Base-by-base conservation (phyloP, 1,140 invertebrate genomes). In the Marisa cornuarietis region DNA sequence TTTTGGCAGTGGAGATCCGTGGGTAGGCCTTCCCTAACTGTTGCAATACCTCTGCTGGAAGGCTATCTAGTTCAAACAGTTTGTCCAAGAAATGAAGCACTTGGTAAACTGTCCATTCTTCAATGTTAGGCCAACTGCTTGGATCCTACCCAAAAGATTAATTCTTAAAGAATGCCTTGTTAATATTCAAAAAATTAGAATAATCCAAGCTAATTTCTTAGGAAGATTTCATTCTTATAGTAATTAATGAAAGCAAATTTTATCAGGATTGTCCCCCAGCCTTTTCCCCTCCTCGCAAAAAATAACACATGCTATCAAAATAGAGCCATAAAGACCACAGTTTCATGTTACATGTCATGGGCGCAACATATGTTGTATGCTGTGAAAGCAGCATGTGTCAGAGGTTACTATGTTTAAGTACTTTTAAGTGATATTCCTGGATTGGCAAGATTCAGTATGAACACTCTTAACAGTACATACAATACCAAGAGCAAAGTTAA, bases 71-170 rank as follows among this genome's bases (percentile, higher is more conserved):
- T 24, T 84, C 82, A 26, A 83, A 20, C 42, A 87, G 71, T 18
- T 78, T 76, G 71, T 87, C 84, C n/a, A 87, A 68, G 65, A 86
- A 83, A 68, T 87, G 81, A 10, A 87, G 52, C 8, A 83, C 71
- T 76, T 85, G 81, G 61, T 85, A 84, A 0, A 83, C 80, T 49
- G 78, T 80, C 85, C 85, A 87, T 18, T 54, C 51, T 22, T 73
- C 76, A 62, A 86, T 82, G 61, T 83, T 78, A 31, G 26, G 71
- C 71, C 54, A 75, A 4, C 24, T 72, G 8, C 14, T 76, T 51
- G 69, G 54, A 18, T 10, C 14, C 69, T 71, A 31, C 4, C 22
- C 24, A 20, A 65, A 71, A 20, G 51, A 54, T 16, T 5, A 69
- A 63, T 63, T 22, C 8, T 20, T 20, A 14, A 7, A 9, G 5